Percentiles rank a stretch among this genome's conserved stretches.
Evolutionary conservation across 2,888 invertebrate genomes (phyloP).

Genomic region (Sympetrum striolatum): DNA sequence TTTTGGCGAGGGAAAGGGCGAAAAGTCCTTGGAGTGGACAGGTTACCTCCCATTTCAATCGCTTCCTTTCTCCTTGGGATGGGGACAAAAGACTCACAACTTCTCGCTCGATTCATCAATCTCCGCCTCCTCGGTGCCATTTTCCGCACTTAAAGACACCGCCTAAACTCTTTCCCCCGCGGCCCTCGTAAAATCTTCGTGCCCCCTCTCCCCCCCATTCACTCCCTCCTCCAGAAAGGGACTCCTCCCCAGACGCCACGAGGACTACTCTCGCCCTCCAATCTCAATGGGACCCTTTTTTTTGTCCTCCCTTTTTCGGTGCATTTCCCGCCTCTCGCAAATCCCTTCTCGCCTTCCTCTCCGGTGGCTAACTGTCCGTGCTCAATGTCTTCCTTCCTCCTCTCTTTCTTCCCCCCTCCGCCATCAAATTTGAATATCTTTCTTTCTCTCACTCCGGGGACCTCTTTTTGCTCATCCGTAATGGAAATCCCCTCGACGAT

Average conservation of each 20-base stretch:
- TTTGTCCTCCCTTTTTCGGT: neutral
- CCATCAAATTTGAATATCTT: neutral
- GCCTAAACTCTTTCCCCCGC: constrained; percentile 50
- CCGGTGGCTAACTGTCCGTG: neutral
- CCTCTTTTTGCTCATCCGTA: neutral
- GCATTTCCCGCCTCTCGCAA: neutral
- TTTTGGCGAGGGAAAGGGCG: neutral
- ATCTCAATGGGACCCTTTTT: constrained; percentile 40
- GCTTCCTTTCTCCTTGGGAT: neutral
- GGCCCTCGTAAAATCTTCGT: constrained; percentile 49
- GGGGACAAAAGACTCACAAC: neutral
- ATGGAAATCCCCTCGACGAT: neutral
- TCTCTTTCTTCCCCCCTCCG: neutral
- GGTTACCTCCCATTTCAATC: neutral
- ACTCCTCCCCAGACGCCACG: constrained; percentile 46
- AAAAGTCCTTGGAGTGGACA: neutral
- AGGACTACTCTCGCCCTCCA: constrained; percentile 46
- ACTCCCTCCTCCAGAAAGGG: constrained; percentile 46
- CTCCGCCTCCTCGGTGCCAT: neutral
- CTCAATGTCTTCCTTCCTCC: neutral
- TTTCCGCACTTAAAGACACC: constrained; percentile 48
- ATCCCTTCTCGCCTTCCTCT: neutral
- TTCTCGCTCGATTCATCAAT: neutral
- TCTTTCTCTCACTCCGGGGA: neutral
- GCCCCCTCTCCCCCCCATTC: constrained; percentile 43